These are phyloP conservation scores for Caranx ignobilis DNA, from an alignment of 2,113 vertebrate genomes.

Conservation along the genomic window DNA sequence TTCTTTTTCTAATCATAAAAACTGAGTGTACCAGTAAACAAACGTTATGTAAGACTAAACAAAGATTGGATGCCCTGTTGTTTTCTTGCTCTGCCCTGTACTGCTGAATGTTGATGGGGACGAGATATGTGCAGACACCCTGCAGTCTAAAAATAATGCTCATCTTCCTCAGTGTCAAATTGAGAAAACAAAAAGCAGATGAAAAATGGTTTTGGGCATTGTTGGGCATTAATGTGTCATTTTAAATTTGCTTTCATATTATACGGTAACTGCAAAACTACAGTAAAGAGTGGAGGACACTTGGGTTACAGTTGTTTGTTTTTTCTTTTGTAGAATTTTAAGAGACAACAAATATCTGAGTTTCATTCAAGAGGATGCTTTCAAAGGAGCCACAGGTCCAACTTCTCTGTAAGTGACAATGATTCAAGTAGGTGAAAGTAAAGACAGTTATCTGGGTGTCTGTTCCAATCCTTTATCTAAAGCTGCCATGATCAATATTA, in stretches of 20 bases:
- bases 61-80: conserved; percentile 70
- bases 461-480: not conserved
- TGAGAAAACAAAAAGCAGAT: conserved; percentile 30
- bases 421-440: not conserved
- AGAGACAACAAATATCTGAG: conserved; percentile 88
- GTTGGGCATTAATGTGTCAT: conserved; percentile 41
- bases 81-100: conserved; percentile 55
- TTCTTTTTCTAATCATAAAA: conserved; percentile 57
- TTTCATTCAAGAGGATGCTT: conserved; percentile 87
- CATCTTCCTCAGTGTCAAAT: conserved; percentile 56
- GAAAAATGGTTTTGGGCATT: conserved; percentile 27
- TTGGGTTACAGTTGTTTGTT: not conserved
- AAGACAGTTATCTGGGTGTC: no score
- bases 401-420: conserved; percentile 87
- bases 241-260: conserved; percentile 20
- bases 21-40: conserved; percentile 76
- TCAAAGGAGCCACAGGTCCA: conserved; percentile 89
- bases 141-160: conserved; percentile 66
- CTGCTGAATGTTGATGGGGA: conserved; percentile 53
- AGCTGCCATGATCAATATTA: not conserved
- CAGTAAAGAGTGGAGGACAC: conserved; percentile 30
- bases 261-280: conserved; percentile 14
- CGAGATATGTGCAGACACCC: conserved; percentile 51
- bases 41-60: conserved; percentile 79
- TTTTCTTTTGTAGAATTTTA: conserved; percentile 84